Evolutionary conservation across 2,113 vertebrate genomes (phyloP), one percentile per base, ranked within the genome.

Genomic region (Prionailurus bengalensis): DNA sequence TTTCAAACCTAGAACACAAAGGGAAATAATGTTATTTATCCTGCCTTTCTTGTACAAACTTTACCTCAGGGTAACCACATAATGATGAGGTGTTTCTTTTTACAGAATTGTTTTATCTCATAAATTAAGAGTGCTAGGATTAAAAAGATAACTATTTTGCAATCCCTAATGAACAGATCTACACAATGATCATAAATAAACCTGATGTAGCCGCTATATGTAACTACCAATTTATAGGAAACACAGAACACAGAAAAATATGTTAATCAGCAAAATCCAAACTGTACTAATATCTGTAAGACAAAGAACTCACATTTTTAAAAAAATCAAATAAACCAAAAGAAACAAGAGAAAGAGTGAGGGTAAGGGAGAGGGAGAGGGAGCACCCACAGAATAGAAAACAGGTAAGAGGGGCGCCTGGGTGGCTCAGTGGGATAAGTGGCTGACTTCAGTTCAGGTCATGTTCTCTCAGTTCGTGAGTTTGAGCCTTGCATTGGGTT

Each of bases 101-200:
- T 55, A 81, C 9, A 88, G 78, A 96, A 86, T 86, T 93, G 74
- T 76, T 91, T 81, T 83, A 95, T 74, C 27, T 71, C 74, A 86
- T 87, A 89, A 71, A 90, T 36, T 90, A 42, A 95, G 21, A 86
- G 51, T 76, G 39, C 74, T 3, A 68, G 11, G 93, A 68, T 36
- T 82, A 74, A 90, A 90, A 95, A 73, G 29, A 89, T 70, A 55
- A 90, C 15, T 93, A 86, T 82, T 90, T 61, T 91, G 48, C 10
- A 78, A 93, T 61, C 16, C 23, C 14, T 19, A 33, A 84, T 39
- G 21, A 79, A 65, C 1, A 84, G 78, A 84, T 89, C 23, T 76
- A 93, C 36, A 89, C 31, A 86, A 85, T 84, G 63, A 91, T 84
- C 25, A 70, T 65, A 96, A 94, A 71, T 93, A 33, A 89, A 85